Conservation (phyloP, 2,113 vertebrate species). For the Halcyon senegalensis region DNA sequence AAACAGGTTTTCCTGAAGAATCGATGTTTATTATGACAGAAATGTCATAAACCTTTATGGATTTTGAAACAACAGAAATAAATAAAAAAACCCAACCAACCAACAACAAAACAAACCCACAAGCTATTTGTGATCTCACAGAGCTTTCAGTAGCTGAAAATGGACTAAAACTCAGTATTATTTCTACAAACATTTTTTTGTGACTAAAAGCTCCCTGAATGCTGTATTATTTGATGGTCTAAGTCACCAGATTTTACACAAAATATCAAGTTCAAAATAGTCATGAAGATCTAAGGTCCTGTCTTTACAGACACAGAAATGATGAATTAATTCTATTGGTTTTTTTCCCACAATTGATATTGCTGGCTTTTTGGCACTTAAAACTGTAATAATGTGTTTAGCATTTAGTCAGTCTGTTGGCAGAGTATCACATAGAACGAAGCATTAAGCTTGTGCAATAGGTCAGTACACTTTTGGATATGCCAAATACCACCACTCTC, state of each 20-base stretch:
- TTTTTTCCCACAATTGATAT: background rate
- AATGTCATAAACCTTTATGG: background rate
- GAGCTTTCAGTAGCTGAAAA: background rate
- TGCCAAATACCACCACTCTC: background rate
- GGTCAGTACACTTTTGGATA: background rate
- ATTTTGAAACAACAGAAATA: background rate
- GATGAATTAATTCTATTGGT: background rate
- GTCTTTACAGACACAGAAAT: background rate
- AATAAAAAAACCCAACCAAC: background rate
- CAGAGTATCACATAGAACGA: background rate
- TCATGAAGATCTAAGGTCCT: background rate
- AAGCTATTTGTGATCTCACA: background rate
- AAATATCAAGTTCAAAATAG: background rate
- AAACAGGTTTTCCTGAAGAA: background rate
- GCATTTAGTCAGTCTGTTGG: background rate
- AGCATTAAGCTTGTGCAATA: background rate
- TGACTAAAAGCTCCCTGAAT: background rate
- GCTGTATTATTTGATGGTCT: background rate
- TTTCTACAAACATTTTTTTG: background rate
- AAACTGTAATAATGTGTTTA: background rate
- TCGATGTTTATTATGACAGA: background rate
- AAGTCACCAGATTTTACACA: background rate
- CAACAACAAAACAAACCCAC: background rate
- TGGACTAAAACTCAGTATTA: background rate
- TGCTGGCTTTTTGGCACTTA: background rate